These are phyloP conservation scores for Pristis pectinata DNA, from an alignment of 2,797 vertebrate species.

Conservation along the genomic window DNA sequence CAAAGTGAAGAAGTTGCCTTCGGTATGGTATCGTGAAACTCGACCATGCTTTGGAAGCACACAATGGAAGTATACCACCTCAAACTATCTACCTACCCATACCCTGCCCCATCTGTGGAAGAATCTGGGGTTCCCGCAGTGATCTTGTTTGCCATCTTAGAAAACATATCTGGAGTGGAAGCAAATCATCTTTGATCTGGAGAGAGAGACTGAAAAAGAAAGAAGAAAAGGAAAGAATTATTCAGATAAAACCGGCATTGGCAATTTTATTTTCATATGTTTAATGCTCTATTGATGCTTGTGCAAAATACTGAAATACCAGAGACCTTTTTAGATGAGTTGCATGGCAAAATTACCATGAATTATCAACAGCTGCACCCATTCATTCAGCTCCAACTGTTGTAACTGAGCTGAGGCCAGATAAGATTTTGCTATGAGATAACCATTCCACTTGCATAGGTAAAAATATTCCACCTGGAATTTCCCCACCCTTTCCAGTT, in stretches of 20 bases:
- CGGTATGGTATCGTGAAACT: too few species aligned
- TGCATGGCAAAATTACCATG: not conserved
- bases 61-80: too few species aligned
- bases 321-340: not conserved
- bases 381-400: not conserved
- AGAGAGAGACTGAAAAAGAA: too few species aligned
- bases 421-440: not conserved
- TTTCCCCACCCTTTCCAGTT: not conserved
- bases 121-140: too few species aligned
- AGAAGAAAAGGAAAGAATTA: too few species aligned
- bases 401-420: not conserved
- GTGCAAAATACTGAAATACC: not conserved
- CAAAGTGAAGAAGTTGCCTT: too few species aligned
- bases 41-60: too few species aligned
- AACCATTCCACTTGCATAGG: not conserved
- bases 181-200: too few species aligned
- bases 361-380: not conserved
- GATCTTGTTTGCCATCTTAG: too few species aligned
- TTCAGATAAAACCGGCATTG: not conserved
- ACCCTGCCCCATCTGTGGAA: too few species aligned
- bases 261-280: constrained; percentile 13
- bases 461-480: not conserved
- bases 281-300: not conserved
- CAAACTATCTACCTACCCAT: too few species aligned
- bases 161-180: too few species aligned